Evolutionary conservation across 2,113 vertebrate genomes (phyloP), one percentile per base, ranked within the genome.

Genomic region (Triplophysa siluroides): DNA sequence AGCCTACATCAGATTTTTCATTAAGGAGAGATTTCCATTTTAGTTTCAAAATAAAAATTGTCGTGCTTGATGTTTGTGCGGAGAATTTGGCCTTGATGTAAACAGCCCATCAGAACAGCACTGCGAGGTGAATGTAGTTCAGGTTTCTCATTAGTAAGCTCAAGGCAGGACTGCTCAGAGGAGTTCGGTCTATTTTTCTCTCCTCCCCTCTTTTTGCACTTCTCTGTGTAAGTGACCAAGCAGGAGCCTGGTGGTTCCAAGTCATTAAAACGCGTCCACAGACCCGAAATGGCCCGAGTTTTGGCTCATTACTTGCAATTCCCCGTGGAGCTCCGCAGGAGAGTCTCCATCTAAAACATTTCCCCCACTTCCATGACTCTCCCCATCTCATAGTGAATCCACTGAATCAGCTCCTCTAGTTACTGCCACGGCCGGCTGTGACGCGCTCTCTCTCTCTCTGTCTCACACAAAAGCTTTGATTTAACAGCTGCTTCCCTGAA

Each of bases 301-400:
- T 63, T 41, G 78, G 29, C 80, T 81, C 75, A 79, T 82, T 84
- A 83, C 73, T 73, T 78, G 2, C 29, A 26, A 68, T 72, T 75
- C 50, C 80, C 80, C 29, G 56, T 11, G 73, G 66, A 23, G 70
- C 56, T 83, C 63, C n/a, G 21, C 75, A 50, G 63, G 77, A 78
- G 68, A 64, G 60, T 45, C 73, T 63, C 73, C 23, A 76, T 76
- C 43, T 47, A 62, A 62, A 75, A 75, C 58, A 60, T n/a, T 72
- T 23, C 29, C 70, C 60, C 70, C 19, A 60, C 52, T 18, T 54
- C 54, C 29, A 54, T 54, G 54, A 60, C 29, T 73, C 54, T 73
- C 33, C 8, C 19, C 1, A 12, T 60, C 70, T 73, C 54, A 73
- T 73, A 33, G 29, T 6, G 50, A 72, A 33, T 72, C 19, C 69